Evolutionary conservation across 2,113 vertebrate genomes (phyloP), one percentile per base, ranked within the genome.

Genomic region (Donacobius atricapilla): DNA sequence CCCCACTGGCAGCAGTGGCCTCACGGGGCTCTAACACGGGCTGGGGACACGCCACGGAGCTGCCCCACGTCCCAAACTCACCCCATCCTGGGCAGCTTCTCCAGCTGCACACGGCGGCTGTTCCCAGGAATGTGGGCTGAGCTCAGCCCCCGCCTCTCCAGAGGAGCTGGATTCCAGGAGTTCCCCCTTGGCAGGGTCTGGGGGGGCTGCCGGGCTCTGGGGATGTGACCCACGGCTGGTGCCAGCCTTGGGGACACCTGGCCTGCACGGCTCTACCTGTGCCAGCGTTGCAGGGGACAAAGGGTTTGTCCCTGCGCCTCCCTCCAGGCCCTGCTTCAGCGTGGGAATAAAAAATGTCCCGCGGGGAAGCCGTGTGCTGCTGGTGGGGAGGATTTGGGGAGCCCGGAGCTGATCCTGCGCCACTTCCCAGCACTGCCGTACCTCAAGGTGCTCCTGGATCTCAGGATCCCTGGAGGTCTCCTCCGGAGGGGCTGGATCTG

Each of bases 141-240:
- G 88, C 85, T 89, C 82, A 15, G 90, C 72, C 60, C 24, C 30
- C 5, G 10, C 68, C 54, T 25, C 90, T 18, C 31, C 78, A 12
- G 31, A 3, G 3, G 25, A 11, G 84, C 35, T 3, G 9, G 14
- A 7, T 0, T 2, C 35, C 1, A 3, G 3, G 0, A 5, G 1
- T 0, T 40, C 69, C 44, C 10, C 4, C 92, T 3, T 6, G 1
- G 63, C 16, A 11, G 76, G 80, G 9, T 80, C 86, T 0, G 8
- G 33, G 33, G 83, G 30, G 22, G 54, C 60, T 58, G 57, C 4
- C 0, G 54, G 39, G 45, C 47, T 9, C 1, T 0, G 45, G n/a
- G 81, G 77, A 17, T 0, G 42, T 2, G 90, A 54, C 21, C 31
- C 39, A 0, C 1, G 47, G 1, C 6, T 5, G 0, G 2, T 5